Conservation (phyloP, 2,888 invertebrate genomes). For the Agonopterix heracliana region DNA sequence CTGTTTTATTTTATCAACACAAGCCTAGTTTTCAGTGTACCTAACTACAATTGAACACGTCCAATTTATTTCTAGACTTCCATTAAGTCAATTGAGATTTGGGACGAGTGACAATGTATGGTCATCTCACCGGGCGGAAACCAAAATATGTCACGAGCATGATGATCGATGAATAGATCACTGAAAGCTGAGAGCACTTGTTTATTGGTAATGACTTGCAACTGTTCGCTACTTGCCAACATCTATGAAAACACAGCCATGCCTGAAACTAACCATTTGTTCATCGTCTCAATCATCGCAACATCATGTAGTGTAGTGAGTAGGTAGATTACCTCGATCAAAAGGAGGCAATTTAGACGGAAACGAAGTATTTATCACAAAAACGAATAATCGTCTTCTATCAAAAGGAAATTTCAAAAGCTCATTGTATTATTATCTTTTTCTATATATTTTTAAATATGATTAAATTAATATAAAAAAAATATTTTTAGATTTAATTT, state of each 20-base stretch:
- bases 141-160: constrained; percentile 40
- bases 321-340: too few species aligned
- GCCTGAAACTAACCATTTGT: too few species aligned
- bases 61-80: constrained; percentile 3
- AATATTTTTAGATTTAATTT: not conserved
- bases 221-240: too few species aligned
- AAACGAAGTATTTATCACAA: too few species aligned
- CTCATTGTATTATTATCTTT: too few species aligned
- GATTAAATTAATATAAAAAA: not conserved
- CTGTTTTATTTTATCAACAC: not conserved
- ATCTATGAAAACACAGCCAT: too few species aligned
- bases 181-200: constrained; percentile 6
- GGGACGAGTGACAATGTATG: constrained; percentile 19
- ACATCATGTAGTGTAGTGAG: too few species aligned
- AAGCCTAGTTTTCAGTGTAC: not conserved
- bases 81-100: constrained; percentile 16
- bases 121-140: constrained; percentile 31
- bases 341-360: too few species aligned
- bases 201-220: not conserved
- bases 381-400: too few species aligned
- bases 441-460: not conserved
- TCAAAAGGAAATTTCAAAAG: too few species aligned
- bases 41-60: too few species aligned
- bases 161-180: constrained; percentile 25
- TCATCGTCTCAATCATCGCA: too few species aligned